Conservation (phyloP, 2,888 invertebrate genomes). For the Tinea trinotella region DNA sequence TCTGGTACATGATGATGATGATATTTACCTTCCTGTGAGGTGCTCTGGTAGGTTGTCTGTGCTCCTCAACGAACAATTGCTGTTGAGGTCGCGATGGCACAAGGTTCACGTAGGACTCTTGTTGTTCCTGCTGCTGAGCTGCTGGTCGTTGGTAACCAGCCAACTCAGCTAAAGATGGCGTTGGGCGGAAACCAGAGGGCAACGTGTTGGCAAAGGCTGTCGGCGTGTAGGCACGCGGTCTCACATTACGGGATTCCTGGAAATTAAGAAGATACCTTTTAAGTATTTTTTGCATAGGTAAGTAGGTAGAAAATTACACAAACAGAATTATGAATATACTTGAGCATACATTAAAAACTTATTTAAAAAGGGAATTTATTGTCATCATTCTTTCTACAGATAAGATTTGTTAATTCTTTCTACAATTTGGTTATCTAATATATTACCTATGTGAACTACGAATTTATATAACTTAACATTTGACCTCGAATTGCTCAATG, state of each 20-base stretch:
- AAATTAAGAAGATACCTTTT: conserved; percentile 15
- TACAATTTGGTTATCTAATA: too few species aligned
- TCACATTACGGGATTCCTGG: conserved; percentile 62
- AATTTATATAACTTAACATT: too few species aligned
- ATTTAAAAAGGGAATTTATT: too few species aligned
- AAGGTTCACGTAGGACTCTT: conserved; percentile 32
- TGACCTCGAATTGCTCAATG: too few species aligned
- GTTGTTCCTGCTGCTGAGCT: conserved; percentile 32
- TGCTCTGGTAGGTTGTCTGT: conserved; percentile 73
- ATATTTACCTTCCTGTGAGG: conserved; percentile 47
- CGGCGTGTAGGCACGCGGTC: conserved; percentile 60
- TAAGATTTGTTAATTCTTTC: too few species aligned
- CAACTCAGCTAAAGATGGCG: conserved; percentile 57
- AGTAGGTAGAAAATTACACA: too few species aligned
- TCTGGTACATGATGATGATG: too few species aligned
- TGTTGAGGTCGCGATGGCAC: conserved; percentile 32
- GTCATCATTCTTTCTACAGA: too few species aligned
- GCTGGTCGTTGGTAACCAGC: conserved; percentile 53
- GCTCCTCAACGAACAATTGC: conserved; percentile 73
- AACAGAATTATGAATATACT: too few species aligned
- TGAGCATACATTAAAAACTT: too few species aligned
- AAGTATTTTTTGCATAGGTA: background rate
- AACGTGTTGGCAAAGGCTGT: conserved; percentile 48
- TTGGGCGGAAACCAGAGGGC: conserved; percentile 58
- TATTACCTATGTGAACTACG: too few species aligned